These are phyloP conservation scores for Forbesichthys papilliferus DNA, from an alignment of 2,113 vertebrate species.

Conservation along the genomic window DNA sequence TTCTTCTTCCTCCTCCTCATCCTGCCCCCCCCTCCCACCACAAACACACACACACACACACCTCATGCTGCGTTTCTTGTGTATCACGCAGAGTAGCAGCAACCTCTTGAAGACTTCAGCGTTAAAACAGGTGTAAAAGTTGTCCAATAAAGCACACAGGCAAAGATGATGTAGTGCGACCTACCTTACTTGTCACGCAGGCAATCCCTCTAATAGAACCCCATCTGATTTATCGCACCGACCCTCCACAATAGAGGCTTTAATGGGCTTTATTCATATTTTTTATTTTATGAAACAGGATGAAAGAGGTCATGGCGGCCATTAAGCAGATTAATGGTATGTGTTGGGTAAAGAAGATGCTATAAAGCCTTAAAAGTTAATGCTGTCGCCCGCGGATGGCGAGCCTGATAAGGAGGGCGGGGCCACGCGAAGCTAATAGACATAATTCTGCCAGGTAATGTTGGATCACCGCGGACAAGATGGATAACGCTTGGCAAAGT, in stretches of 20 bases:
- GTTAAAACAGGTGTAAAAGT: conserved; percentile 29
- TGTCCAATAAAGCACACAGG: conserved; percentile 60
- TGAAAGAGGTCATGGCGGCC: conserved; percentile 79
- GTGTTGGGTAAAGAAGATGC: conserved; percentile 81
- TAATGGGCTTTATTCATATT: conserved; percentile 80
- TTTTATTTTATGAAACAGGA: conserved; percentile 81
- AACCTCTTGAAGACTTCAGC: conserved; percentile 5
- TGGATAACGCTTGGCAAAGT: conserved; percentile 76
- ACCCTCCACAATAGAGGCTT: conserved; percentile 73
- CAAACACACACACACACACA: neutral
- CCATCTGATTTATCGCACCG: conserved; percentile 65
- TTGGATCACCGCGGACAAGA: conserved; percentile 73
- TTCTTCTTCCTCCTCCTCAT: too few species aligned
- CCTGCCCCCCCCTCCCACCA: neutral
- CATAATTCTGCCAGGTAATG: conserved; percentile 80
- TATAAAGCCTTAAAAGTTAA: conserved; percentile 80
- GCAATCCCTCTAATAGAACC: conserved; percentile 72
- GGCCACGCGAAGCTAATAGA: conserved; percentile 68
- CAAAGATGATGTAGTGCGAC: conserved; percentile 52
- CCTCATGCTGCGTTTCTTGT: neutral
- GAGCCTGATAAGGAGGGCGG: conserved; percentile 71
- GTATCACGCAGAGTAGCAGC: neutral
- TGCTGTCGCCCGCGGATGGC: conserved; percentile 70
- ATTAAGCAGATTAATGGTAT: conserved; percentile 78
- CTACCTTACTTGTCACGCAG: conserved; percentile 54